These are phyloP conservation scores for Ophion ellenae DNA, from an alignment of 2,888 invertebrate species.

Conservation along the genomic window DNA sequence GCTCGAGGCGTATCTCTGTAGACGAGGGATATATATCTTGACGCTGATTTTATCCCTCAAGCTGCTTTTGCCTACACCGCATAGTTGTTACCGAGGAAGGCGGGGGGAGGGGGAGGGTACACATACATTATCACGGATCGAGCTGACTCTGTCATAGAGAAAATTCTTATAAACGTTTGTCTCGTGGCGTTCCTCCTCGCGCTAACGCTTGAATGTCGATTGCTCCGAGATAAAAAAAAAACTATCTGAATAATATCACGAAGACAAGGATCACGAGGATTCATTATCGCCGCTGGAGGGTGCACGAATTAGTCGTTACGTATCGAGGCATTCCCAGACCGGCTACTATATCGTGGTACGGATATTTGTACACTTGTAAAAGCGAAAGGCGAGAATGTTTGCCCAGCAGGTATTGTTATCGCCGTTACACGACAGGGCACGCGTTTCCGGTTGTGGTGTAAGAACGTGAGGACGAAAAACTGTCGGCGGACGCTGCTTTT, in stretches of 20 bases:
- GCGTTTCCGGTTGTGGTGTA: too few species aligned
- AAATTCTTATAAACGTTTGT: constrained; percentile 31
- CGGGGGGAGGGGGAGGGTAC: constrained; percentile 23
- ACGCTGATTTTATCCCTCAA: constrained; percentile 64
- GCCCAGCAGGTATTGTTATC: too few species aligned
- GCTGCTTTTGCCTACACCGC: constrained; percentile 50
- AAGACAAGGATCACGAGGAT: constrained; percentile 7
- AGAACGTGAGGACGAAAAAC: too few species aligned
- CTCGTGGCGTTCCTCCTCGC: constrained; percentile 5
- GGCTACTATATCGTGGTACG: too few species aligned
- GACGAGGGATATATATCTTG: constrained; percentile 62
- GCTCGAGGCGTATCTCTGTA: constrained; percentile 46
- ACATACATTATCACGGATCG: constrained; percentile 54
- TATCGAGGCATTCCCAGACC: too few species aligned
- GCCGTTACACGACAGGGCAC: too few species aligned
- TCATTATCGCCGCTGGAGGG: too few species aligned
- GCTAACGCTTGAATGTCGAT: constrained; percentile 24
- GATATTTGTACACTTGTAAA: too few species aligned
- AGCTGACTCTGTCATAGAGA: constrained; percentile 31
- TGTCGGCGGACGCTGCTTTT: too few species aligned
- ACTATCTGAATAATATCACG: constrained; percentile 35
- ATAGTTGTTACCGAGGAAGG: constrained; percentile 44
- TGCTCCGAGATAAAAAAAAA: constrained; percentile 47
- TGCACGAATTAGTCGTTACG: too few species aligned
- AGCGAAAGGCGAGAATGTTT: too few species aligned